Base-by-base conservation (phyloP, 2,797 vertebrate species). In the Lycodopsis pacificus region DNA sequence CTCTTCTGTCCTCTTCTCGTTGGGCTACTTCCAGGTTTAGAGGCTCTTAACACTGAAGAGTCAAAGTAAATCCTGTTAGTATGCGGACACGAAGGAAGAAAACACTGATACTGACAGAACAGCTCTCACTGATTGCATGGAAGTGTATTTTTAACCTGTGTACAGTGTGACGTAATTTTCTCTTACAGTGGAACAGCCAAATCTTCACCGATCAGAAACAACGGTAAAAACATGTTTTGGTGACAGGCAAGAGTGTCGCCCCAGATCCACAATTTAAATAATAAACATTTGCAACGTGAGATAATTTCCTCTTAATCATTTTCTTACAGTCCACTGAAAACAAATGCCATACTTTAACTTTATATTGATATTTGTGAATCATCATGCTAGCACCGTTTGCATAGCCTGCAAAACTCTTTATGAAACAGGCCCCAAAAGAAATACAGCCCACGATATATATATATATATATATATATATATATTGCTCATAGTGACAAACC, bases 1-100 rank as follows among this genome's bases (percentile, higher is more conserved):
- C 30, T 32, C 59, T 80, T 84, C 38, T 40, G 15, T 72, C 77
- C 64, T 73, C 38, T 63, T 54, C 65, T 76, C 9, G 17, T 66
- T 66, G 53, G 72, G 58, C 54, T 32, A 77, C 66, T 72, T 87
- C 83, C 80, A 92, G 81, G 83, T 73, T 84, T 46, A 62, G 13
- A 77, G 68, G 62, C 61, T 80, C 61, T 86, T 64, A 49, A 79
- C 70, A 25, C 34, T 32, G 44, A 81, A 4, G 49, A 79, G 59
- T 80, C 65, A 62, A 79, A 84, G 65, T 54, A 61, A 80, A 83
- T 79, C 77, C 48, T 73, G 71, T 79, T 76, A 81, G 71, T 44
- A 44, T 71, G 32, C 44, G 53, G 71, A 77, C 58, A 65, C 48
- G 4, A 63, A 69, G 58, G 58, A 71, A 40, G n/a, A 69, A 74